These are phyloP conservation scores for Aricia agestis DNA, from an alignment of 1,140 invertebrate genomes.

Conservation along the genomic window DNA sequence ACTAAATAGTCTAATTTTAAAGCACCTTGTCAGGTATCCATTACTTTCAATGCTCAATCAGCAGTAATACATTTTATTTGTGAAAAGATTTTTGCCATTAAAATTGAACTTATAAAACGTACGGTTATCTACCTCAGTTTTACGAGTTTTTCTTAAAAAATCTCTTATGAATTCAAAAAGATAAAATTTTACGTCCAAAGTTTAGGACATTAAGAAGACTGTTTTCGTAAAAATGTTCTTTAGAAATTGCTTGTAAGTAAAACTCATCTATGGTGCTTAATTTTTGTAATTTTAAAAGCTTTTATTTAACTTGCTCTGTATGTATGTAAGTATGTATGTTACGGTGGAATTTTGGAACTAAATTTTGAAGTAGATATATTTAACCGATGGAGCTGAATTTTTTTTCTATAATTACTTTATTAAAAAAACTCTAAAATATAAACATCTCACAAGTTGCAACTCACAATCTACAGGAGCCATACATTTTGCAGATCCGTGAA, in stretches of 20 bases:
- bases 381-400: too few relatives aligned
- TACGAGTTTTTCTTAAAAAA: slow-evolving; percentile 5
- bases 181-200: slow-evolving; percentile 2
- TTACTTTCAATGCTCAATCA: not conserved
- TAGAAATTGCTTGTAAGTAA: not conserved
- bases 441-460: too few relatives aligned
- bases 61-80: not conserved
- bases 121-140: not conserved
- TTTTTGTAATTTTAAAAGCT: too few relatives aligned
- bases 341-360: too few relatives aligned
- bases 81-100: not conserved
- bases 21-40: not conserved
- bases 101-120: not conserved
- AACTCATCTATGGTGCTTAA: too few relatives aligned
- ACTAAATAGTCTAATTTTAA: not conserved
- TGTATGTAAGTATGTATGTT: too few relatives aligned
- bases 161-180: not conserved
- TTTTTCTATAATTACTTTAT: too few relatives aligned
- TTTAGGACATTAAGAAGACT: not conserved
- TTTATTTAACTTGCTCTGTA: too few relatives aligned
- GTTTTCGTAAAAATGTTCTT: not conserved
- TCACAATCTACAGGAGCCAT: too few relatives aligned
- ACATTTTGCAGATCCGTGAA: too few relatives aligned
- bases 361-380: too few relatives aligned
- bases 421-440: too few relatives aligned